phyloP scores from a whole-genome alignment of 2,888 invertebrate genomes.

The Mesochorus sp. region DNA sequence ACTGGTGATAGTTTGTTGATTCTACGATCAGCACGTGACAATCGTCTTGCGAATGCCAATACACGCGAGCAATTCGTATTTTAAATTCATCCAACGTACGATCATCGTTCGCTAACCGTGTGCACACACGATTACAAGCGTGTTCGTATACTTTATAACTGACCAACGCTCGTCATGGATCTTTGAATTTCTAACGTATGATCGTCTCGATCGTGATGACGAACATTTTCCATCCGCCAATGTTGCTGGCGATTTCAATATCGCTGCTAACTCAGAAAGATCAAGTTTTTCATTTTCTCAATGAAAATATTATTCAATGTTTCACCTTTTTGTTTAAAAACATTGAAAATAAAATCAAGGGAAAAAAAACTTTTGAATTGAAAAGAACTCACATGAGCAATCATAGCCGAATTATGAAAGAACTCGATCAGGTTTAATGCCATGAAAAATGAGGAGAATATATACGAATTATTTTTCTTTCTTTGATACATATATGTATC shows the following conservation, averaged over 20 bases:
- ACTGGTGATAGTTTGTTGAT: slow-evolving; percentile 40
- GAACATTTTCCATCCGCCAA: too few species aligned
- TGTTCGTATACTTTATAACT: neutral
- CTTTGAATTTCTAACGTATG: neutral
- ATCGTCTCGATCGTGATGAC: neutral
- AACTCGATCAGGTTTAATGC: neutral
- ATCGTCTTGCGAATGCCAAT: slow-evolving; percentile 45
- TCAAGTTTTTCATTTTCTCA: too few species aligned
- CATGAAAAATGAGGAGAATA: slow-evolving; percentile 5
- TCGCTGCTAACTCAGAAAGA: too few species aligned
- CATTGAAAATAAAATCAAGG: too few species aligned
- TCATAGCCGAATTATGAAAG: too few species aligned
- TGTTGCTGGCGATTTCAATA: too few species aligned
- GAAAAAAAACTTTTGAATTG: too few species aligned
- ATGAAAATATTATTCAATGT: too few species aligned
- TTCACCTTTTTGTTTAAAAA: too few species aligned
- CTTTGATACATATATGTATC: slow-evolving; percentile 44
- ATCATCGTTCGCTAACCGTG: slow-evolving; percentile 45
- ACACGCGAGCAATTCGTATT: slow-evolving; percentile 2
- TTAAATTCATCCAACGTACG: slow-evolving; percentile 43
- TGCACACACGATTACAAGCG: slow-evolving; percentile 14
- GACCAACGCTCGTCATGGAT: neutral
- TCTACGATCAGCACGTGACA: slow-evolving; percentile 44
- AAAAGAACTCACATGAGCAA: too few species aligned
- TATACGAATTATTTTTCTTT: slow-evolving; percentile 37